phyloP scores from a whole-genome alignment of 2,797 vertebrate genomes.

The Ptychobarbus kaznakovi region DNA sequence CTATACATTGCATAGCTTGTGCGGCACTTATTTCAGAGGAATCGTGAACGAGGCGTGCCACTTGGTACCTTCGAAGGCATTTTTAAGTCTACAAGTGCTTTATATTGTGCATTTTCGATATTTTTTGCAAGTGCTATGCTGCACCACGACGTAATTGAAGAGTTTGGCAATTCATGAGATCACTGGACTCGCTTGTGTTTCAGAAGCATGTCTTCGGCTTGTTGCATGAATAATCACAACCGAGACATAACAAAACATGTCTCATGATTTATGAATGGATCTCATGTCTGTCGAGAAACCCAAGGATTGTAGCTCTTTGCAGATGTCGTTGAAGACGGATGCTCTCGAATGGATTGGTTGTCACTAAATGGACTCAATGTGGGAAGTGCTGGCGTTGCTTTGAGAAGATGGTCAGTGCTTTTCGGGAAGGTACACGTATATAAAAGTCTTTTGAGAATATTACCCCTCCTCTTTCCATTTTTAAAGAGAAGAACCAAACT shows the following conservation, averaged over 20 bases:
- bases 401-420: constrained; percentile 67
- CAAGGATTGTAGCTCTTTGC: not conserved
- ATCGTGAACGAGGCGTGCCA: constrained; percentile 78
- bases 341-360: constrained; percentile 17
- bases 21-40: constrained; percentile 85
- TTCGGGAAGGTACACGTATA: constrained; percentile 36
- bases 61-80: constrained; percentile 85
- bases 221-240: constrained; percentile 40
- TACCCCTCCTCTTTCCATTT: not conserved
- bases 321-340: constrained; percentile 15
- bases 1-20: constrained; percentile 97
- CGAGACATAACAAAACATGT: constrained; percentile 18
- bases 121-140: constrained; percentile 78
- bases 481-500: not conserved
- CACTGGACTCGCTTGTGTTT: not conserved
- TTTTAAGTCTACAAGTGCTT: constrained; percentile 87
- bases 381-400: constrained; percentile 68
- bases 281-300: not conserved
- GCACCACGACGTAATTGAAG: constrained; percentile 71
- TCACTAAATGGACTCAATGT: constrained; percentile 36
- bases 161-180: constrained; percentile 66
- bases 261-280: constrained; percentile 40
- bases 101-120: constrained; percentile 79
- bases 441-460: constrained; percentile 23
- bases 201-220: constrained; percentile 20